Conservation (phyloP, 2,113 vertebrate species). For the Gadus macrocephalus region DNA sequence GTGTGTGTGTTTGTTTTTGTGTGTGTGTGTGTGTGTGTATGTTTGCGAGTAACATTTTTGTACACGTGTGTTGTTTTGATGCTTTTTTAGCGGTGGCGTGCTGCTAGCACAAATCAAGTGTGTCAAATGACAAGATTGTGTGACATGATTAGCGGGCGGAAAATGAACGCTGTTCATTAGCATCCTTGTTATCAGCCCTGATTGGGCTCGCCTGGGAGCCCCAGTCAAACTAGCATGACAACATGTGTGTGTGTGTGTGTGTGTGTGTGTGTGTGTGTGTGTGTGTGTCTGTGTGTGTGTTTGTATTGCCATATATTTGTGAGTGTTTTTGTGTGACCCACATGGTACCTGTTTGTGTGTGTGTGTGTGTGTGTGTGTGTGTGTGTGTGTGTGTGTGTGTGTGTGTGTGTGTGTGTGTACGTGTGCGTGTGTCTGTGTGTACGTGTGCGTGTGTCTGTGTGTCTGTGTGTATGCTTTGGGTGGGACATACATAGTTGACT, state of each 20-base stretch:
- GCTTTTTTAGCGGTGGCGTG: background rate
- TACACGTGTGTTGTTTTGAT: background rate
- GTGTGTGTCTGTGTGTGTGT: slow-evolving; percentile 32
- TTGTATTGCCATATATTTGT: background rate
- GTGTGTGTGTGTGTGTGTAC: too few relatives aligned
- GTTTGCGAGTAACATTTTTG: background rate
- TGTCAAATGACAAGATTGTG: slow-evolving; percentile 68
- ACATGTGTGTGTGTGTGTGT: slow-evolving; percentile 22
- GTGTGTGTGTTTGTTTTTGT: slow-evolving; percentile 9
- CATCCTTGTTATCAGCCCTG: slow-evolving; percentile 49
- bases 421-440: too few relatives aligned
- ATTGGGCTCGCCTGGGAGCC: slow-evolving; percentile 50
- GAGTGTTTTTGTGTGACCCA: background rate
- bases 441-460: too few relatives aligned
- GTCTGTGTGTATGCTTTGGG: too few relatives aligned
- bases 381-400: too few relatives aligned
- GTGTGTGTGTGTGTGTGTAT: slow-evolving; percentile 5
- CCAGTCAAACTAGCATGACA: slow-evolving; percentile 15
- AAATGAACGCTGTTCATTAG: slow-evolving; percentile 68
- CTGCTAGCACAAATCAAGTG: slow-evolving; percentile 56
- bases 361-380: background rate
- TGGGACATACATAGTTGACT: too few relatives aligned
- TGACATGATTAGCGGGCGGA: slow-evolving; percentile 64
- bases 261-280: slow-evolving; percentile 34
- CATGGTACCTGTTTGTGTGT: background rate